phyloP scores from a whole-genome alignment of 2,888 invertebrate genomes.

The Hypena proboscidalis region DNA sequence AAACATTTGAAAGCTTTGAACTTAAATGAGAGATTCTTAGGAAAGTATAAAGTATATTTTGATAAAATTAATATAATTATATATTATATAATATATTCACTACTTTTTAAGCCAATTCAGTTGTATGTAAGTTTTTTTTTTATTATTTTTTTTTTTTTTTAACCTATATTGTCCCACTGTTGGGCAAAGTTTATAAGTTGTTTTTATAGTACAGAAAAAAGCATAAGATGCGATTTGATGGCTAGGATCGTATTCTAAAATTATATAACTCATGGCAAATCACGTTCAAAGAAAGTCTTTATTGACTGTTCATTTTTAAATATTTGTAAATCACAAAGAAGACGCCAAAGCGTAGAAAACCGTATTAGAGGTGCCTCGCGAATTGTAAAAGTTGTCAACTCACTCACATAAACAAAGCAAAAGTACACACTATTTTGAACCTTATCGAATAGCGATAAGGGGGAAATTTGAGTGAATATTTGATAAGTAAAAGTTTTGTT shows the following conservation, averaged over 20 bases:
- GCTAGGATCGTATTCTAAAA: not conserved
- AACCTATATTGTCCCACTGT: too few relatives aligned
- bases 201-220: too few relatives aligned
- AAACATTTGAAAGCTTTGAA: too few relatives aligned
- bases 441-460: constrained; percentile 39
- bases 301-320: constrained; percentile 16
- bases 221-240: too few relatives aligned
- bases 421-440: constrained; percentile 36
- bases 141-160: too few relatives aligned
- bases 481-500: constrained; percentile 70
- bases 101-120: too few relatives aligned
- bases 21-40: too few relatives aligned
- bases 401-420: constrained; percentile 20
- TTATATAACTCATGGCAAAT: not conserved
- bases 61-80: too few relatives aligned
- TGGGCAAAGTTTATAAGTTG: too few relatives aligned
- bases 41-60: too few relatives aligned
- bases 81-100: too few relatives aligned
- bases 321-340: constrained; percentile 41
- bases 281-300: not conserved
- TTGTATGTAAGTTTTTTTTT: too few relatives aligned
- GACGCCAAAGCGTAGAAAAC: constrained; percentile 46
- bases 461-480: constrained; percentile 56
- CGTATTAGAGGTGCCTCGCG: constrained; percentile 57
- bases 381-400: constrained; percentile 67